These are phyloP conservation scores for Petrosia ficiformis DNA, from an alignment of 37 sponge, comb jelly and placozoan genomes.

Conservation along the genomic window DNA sequence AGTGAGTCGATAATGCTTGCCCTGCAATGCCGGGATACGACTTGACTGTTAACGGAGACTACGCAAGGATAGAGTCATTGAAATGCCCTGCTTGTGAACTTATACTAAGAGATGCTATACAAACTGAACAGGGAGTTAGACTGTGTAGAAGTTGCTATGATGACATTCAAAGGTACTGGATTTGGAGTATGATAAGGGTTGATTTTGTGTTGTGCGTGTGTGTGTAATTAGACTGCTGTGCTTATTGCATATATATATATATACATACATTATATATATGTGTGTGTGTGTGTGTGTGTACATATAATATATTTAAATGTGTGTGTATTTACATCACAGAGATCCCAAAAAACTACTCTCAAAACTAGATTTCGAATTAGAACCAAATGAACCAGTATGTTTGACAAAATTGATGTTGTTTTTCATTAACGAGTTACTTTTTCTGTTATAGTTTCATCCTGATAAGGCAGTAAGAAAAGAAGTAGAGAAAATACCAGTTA, in stretches of 20 bases:
- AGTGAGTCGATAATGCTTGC: not conserved
- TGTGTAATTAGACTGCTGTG: no score
- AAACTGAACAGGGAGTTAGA: conserved; percentile 53
- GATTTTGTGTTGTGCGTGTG: no score
- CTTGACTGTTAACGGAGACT: not conserved
- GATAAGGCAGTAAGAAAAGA: conserved; percentile 71
- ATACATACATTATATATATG: no score
- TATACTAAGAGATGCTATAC: conserved; percentile 56
- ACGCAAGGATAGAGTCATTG: conserved; percentile 4
- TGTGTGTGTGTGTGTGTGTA: no score
- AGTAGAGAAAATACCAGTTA: conserved; percentile 26
- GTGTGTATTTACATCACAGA: no score
- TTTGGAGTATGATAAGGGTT: no score
- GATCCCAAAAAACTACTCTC: no score
- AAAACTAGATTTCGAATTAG: not conserved
- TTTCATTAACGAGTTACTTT: not conserved
- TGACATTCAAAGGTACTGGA: conserved; percentile 18
- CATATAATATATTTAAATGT: no score
- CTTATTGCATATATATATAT: no score
- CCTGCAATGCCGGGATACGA: not conserved
- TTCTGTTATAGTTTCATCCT: conserved; percentile 45
- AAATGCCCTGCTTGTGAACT: conserved; percentile 44
- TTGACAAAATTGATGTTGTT: not conserved
- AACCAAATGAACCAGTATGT: conserved; percentile 17
- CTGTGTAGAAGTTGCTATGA: conserved; percentile 56